Conservation (phyloP, 35 echinoderm and acorn worm species). For the Heliocidaris erythrogramma region DNA sequence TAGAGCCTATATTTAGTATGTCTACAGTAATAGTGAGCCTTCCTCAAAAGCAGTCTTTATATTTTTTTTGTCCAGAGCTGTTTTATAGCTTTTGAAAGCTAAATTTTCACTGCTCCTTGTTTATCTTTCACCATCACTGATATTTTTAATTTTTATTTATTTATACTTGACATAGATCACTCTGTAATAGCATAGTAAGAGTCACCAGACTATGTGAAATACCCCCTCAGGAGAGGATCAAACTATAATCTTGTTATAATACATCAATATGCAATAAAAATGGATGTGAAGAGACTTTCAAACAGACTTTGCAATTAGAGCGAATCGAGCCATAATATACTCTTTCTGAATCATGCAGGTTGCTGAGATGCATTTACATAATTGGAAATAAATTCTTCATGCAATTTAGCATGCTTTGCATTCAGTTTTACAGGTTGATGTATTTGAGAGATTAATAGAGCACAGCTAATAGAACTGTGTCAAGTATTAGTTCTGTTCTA, state of each 20-base stretch:
- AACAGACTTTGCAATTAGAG: background rate
- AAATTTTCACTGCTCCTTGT: no score
- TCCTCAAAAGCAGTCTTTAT: no score
- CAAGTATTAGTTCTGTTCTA: conserved; percentile 17
- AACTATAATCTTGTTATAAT: background rate
- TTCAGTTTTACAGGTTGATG: background rate
- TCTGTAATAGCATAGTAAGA: background rate
- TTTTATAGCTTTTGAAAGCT: no score
- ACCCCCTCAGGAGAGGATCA: background rate
- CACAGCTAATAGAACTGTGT: conserved; percentile 10
- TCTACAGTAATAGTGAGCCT: no score
- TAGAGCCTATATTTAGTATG: no score
- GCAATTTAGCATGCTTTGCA: background rate
- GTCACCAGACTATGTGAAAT: background rate
- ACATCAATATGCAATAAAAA: background rate
- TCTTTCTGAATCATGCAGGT: background rate
- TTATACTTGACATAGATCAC: background rate
- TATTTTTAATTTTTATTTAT: background rate
- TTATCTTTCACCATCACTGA: background rate
- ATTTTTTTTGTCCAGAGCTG: no score
- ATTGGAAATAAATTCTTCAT: background rate
- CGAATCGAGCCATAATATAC: background rate
- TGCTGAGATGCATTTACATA: background rate
- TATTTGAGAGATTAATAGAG: background rate
- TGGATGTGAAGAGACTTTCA: background rate